A percentile compares a stretch with the other conserved stretches of the same genome.
phyloP scores from a whole-genome alignment of 1,140 invertebrate species.

The Cardiocondyla obscurior region DNA sequence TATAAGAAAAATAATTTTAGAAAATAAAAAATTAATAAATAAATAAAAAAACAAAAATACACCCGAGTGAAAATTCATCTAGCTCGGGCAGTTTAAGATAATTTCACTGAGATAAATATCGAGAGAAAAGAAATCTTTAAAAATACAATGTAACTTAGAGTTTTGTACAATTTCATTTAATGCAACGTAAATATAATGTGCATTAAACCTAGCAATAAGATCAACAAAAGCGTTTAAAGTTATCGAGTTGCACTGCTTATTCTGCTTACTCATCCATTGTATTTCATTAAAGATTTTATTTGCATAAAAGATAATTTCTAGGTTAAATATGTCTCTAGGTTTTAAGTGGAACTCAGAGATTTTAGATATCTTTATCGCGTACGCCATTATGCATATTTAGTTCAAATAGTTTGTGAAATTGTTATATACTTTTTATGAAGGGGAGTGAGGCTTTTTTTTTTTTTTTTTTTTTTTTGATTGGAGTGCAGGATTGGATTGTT shows the following conservation, averaged over 20 bases:
- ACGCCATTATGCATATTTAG: slow-evolving; percentile 2
- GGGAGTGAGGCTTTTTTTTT: too few species aligned
- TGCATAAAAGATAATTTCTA: background rate
- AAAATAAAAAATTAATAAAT: too few species aligned
- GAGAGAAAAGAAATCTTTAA: background rate
- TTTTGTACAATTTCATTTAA: background rate
- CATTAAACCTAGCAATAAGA: background rate
- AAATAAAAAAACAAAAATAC: too few species aligned
- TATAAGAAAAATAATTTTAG: too few species aligned
- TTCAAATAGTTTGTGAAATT: background rate
- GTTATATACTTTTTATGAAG: background rate
- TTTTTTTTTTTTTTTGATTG: background rate
- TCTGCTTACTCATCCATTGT: background rate
- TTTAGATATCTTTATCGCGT: background rate
- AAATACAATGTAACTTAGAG: background rate
- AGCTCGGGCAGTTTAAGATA: background rate
- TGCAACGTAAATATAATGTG: background rate
- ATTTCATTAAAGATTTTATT: background rate
- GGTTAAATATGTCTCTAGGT: background rate
- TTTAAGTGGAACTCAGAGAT: slow-evolving; percentile 11
- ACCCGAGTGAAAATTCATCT: too few species aligned
- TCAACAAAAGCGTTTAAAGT: background rate
- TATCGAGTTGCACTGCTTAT: background rate
- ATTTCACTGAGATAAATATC: background rate
- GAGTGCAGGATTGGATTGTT: slow-evolving; percentile 1